These are phyloP conservation scores for Parapsyche elsis DNA, from an alignment of 1,140 invertebrate species.

Conservation along the genomic window DNA sequence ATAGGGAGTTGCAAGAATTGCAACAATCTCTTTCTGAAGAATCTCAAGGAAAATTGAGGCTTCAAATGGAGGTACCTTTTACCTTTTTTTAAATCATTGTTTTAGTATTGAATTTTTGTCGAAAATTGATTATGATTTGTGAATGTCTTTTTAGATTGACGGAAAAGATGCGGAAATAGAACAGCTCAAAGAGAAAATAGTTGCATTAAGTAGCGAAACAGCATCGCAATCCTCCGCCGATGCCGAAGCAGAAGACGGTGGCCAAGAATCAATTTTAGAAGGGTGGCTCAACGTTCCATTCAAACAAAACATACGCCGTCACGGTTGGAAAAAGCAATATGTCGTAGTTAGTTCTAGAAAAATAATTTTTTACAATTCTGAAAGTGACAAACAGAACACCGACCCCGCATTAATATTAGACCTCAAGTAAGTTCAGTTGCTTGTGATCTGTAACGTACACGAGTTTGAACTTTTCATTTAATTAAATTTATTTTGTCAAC, in stretches of 20 bases:
- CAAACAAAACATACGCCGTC: slow-evolving; percentile 93
- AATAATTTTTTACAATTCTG: slow-evolving; percentile 97
- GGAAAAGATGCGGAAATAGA: slow-evolving; percentile 97
- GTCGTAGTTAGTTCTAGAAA: slow-evolving; percentile 97
- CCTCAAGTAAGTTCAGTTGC: slow-evolving; percentile 79
- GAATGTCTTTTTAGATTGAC: slow-evolving; percentile 69
- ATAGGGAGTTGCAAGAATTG: slow-evolving; percentile 88
- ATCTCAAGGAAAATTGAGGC: slow-evolving; percentile 75
- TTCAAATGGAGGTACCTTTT: slow-evolving; percentile 89
- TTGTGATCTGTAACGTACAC: slow-evolving; percentile 18
- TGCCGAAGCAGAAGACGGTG: slow-evolving; percentile 86
- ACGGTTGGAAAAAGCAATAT: slow-evolving; percentile 97
- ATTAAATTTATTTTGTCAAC: slow-evolving; percentile 60
- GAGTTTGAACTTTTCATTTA: background rate
- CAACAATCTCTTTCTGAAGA: slow-evolving; percentile 78
- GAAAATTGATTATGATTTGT: background rate
- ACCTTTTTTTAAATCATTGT: background rate
- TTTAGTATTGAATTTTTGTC: background rate
- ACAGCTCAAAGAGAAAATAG: slow-evolving; percentile 85
- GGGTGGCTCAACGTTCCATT: slow-evolving; percentile 96
- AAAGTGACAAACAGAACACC: slow-evolving; percentile 93
- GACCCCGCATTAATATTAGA: slow-evolving; percentile 95
- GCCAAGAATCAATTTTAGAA: slow-evolving; percentile 86
- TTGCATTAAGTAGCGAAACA: slow-evolving; percentile 83
- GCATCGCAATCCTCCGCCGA: slow-evolving; percentile 91